phyloP scores from a whole-genome alignment of 2,888 invertebrate genomes.

The Ischnus inquisitorius region DNA sequence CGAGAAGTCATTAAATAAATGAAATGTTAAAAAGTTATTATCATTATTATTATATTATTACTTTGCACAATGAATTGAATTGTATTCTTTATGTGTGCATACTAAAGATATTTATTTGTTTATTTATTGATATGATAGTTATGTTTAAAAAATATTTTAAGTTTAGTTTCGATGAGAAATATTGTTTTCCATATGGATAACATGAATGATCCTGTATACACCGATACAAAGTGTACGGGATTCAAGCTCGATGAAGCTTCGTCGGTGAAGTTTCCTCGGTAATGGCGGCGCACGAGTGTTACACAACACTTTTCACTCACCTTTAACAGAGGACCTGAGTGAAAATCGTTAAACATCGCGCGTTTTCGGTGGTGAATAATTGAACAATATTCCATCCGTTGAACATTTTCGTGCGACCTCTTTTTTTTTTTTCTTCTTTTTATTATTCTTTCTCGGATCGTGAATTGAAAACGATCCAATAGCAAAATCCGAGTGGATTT shows the following conservation, averaged over 20 bases:
- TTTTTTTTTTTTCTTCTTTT: background rate
- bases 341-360: background rate
- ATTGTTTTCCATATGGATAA: too few species aligned
- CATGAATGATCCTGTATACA: too few species aligned
- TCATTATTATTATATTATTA: too few species aligned
- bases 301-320: background rate
- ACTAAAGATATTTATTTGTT: too few species aligned
- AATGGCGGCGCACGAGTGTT: background rate
- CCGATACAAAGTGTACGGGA: background rate
- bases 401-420: background rate
- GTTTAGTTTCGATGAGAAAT: too few species aligned
- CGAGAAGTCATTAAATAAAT: too few species aligned
- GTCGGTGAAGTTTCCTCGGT: background rate
- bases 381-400: background rate
- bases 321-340: background rate
- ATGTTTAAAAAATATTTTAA: too few species aligned
- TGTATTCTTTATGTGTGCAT: too few species aligned
- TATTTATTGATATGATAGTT: too few species aligned
- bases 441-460: background rate
- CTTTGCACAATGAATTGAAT: too few species aligned
- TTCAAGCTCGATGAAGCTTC: constrained; percentile 9
- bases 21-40: too few species aligned
- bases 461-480: background rate
- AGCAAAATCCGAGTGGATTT: background rate
- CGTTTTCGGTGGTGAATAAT: background rate